These are phyloP conservation scores for Coturnix japonica DNA, from an alignment of 2,113 vertebrate genomes.

Conservation along the genomic window DNA sequence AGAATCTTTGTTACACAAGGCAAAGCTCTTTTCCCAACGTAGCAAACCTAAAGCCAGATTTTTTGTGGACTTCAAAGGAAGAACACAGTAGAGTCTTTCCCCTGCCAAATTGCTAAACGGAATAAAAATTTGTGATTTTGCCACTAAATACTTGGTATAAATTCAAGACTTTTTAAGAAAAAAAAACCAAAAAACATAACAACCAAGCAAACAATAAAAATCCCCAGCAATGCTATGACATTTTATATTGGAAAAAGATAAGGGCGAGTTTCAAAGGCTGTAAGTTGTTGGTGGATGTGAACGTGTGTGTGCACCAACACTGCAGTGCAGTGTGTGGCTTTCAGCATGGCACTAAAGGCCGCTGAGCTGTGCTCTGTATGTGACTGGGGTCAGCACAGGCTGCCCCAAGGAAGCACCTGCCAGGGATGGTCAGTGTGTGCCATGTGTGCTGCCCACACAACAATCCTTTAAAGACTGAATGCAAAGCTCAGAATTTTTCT, in stretches of 20 bases:
- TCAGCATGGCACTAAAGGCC: not conserved
- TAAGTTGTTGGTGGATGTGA: not conserved
- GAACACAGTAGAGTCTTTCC: conserved; percentile 55
- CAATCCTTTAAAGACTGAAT: not conserved
- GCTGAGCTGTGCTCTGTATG: not conserved
- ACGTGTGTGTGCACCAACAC: not conserved
- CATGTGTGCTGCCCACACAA: not conserved
- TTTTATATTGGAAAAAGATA: conserved; percentile 4
- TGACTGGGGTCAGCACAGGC: not conserved
- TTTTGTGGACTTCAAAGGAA: conserved; percentile 54
- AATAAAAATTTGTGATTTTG: conserved; percentile 47
- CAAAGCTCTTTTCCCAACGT: conserved; percentile 63
- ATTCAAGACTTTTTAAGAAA: not conserved
- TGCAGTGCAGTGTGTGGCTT: not conserved
- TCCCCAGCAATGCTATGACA: not conserved
- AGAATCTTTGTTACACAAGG: conserved; percentile 39
- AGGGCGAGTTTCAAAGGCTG: conserved; percentile 5
- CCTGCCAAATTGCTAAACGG: conserved; percentile 55
- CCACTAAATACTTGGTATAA: conserved; percentile 58
- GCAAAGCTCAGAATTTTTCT: not conserved
- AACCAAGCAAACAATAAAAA: no score
- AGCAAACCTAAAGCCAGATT: conserved; percentile 72
- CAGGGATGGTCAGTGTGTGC: not conserved
- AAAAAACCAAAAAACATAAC: no score
- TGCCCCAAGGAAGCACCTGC: not conserved